Conservation (phyloP, 2,888 invertebrate genomes). For the Margaritifera margaritifera region DNA sequence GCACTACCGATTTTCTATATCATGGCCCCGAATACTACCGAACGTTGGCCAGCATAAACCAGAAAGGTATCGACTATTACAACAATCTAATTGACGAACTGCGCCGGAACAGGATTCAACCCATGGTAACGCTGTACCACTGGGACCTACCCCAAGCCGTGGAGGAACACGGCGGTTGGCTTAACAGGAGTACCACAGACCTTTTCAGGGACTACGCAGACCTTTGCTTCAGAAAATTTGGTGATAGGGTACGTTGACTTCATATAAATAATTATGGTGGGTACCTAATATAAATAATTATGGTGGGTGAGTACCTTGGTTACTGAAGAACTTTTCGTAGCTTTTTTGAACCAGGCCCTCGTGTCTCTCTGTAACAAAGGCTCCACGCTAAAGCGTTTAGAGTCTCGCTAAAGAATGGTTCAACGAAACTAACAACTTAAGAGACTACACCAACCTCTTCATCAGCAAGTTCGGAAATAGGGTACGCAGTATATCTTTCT, state of each 20-base stretch:
- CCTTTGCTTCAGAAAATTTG: slow-evolving; percentile 68
- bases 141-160: slow-evolving; percentile 71
- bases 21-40: slow-evolving; percentile 85
- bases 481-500: too few species aligned
- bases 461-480: too few species aligned
- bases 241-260: slow-evolving; percentile 68
- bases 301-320: too few species aligned
- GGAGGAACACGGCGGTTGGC: slow-evolving; percentile 69
- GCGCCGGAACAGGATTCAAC: slow-evolving; percentile 74
- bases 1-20: slow-evolving; percentile 74
- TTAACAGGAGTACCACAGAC: slow-evolving; percentile 57
- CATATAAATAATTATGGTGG: too few species aligned
- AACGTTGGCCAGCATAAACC: slow-evolving; percentile 65
- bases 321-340: too few species aligned
- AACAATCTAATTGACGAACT: slow-evolving; percentile 83
- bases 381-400: too few species aligned
- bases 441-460: too few species aligned
- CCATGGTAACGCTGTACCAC: slow-evolving; percentile 76
- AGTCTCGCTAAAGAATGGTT: too few species aligned
- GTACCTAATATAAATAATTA: too few species aligned
- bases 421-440: too few species aligned
- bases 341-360: too few species aligned
- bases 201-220: slow-evolving; percentile 70
- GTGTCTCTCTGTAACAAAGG: too few species aligned
- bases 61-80: slow-evolving; percentile 84